Evolutionary conservation across 2,797 vertebrate genomes (phyloP).

Genomic region (Trachops cirrhosus): DNA sequence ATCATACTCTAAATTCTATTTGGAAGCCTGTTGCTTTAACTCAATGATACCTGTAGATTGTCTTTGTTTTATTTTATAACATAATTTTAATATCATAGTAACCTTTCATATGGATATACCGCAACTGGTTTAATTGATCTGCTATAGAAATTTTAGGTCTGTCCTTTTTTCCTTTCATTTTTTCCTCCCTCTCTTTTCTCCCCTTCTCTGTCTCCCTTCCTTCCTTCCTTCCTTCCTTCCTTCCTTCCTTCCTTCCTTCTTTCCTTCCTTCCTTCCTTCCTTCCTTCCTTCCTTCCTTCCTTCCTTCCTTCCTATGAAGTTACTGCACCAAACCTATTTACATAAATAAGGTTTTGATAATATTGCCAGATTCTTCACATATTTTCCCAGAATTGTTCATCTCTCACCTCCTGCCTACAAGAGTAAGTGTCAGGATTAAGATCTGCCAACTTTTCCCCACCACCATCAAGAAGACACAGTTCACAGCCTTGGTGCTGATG

Average conservation of each 20-base stretch:
- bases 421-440: background rate
- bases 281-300: too few relatives aligned
- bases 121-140: background rate
- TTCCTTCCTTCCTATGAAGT: background rate
- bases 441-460: background rate
- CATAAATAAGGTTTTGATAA: background rate
- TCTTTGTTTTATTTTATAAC: background rate
- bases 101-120: background rate
- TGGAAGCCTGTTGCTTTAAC: conserved; percentile 8
- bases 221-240: too few relatives aligned
- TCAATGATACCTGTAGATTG: background rate
- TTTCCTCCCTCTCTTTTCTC: background rate
- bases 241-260: too few relatives aligned
- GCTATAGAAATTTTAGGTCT: background rate
- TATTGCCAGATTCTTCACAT: background rate
- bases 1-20: background rate
- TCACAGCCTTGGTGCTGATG: background rate
- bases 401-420: background rate
- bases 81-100: background rate
- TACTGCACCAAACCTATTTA: background rate
- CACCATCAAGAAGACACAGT: background rate
- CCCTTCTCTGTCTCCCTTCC: too few relatives aligned
- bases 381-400: background rate
- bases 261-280: too few relatives aligned
- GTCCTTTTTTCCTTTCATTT: background rate